Percentiles rank a stretch among this genome's conserved stretches.
These are phyloP conservation scores for Thalassophryne amazonica DNA, from an alignment of 2,797 vertebrate species.

Conservation along the genomic window DNA sequence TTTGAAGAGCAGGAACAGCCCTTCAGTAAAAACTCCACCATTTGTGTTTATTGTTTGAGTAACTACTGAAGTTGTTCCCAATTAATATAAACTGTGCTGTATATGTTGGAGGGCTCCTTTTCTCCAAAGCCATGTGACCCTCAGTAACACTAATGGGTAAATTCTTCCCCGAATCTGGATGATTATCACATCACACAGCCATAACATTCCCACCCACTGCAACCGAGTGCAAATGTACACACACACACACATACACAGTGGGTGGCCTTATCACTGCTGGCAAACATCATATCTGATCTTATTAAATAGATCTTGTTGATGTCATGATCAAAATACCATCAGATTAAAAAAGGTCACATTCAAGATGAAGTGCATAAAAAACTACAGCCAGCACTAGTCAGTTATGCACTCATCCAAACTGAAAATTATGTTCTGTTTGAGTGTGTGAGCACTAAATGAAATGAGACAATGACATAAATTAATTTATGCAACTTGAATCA, in stretches of 20 bases:
- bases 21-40: slow-evolving; percentile 49
- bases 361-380: slow-evolving; percentile 20
- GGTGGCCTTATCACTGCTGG: slow-evolving; percentile 6
- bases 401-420: slow-evolving; percentile 42
- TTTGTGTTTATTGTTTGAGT: slow-evolving; percentile 68
- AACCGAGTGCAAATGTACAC: not conserved
- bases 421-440: slow-evolving; percentile 37
- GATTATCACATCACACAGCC: slow-evolving; percentile 30
- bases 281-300: slow-evolving; percentile 14
- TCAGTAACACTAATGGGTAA: slow-evolving; percentile 61
- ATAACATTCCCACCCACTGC: not conserved
- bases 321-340: slow-evolving; percentile 43
- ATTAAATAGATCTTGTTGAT: slow-evolving; percentile 35
- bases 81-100: slow-evolving; percentile 54
- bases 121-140: slow-evolving; percentile 35
- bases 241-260: not conserved
- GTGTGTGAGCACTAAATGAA: slow-evolving; percentile 45
- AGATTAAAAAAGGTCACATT: slow-evolving; percentile 40
- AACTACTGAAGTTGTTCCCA: slow-evolving; percentile 63
- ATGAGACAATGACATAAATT: slow-evolving; percentile 31
- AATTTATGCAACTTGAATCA: slow-evolving; percentile 24
- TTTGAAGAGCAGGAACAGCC: slow-evolving; percentile 49
- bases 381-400: not conserved
- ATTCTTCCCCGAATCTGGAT: slow-evolving; percentile 50
- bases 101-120: slow-evolving; percentile 37